Conservation (phyloP, 2,888 invertebrate species). For the Trachelus iudaicus region DNA sequence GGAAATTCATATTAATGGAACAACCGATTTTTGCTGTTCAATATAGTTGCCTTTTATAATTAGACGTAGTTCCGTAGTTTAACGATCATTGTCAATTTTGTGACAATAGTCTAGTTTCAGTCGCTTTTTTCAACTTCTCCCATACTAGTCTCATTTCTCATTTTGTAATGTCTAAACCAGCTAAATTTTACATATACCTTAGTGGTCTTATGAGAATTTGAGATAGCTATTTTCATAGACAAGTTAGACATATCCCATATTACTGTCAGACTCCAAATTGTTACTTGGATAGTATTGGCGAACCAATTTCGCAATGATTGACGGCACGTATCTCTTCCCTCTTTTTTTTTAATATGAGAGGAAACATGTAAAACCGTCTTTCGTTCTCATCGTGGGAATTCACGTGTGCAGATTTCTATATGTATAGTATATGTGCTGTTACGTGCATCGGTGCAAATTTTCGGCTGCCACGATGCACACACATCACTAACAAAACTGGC, state of each 20-base stretch:
- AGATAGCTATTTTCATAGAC: too few relatives aligned
- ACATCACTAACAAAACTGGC: conserved; percentile 23
- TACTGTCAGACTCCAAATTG: background rate
- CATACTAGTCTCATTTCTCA: background rate
- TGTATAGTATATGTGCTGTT: conserved; percentile 54
- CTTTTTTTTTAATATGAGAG: background rate
- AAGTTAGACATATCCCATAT: too few relatives aligned
- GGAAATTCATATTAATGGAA: background rate
- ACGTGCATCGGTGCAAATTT: conserved; percentile 61
- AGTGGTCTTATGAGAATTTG: background rate
- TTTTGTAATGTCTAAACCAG: background rate
- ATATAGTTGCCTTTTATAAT: background rate
- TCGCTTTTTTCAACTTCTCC: background rate
- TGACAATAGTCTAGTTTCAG: background rate
- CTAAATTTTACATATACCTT: background rate
- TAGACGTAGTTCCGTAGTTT: background rate
- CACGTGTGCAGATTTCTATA: conserved; percentile 54
- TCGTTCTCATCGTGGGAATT: conserved; percentile 41
- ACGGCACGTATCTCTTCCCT: background rate
- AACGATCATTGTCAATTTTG: background rate
- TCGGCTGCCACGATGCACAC: conserved; percentile 30
- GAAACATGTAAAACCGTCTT: background rate
- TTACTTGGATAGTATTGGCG: background rate
- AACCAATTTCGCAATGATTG: background rate
- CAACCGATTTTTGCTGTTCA: background rate